These are phyloP conservation scores for Odontocerum albicorne DNA, from an alignment of 2,888 invertebrate genomes.

Conservation along the genomic window DNA sequence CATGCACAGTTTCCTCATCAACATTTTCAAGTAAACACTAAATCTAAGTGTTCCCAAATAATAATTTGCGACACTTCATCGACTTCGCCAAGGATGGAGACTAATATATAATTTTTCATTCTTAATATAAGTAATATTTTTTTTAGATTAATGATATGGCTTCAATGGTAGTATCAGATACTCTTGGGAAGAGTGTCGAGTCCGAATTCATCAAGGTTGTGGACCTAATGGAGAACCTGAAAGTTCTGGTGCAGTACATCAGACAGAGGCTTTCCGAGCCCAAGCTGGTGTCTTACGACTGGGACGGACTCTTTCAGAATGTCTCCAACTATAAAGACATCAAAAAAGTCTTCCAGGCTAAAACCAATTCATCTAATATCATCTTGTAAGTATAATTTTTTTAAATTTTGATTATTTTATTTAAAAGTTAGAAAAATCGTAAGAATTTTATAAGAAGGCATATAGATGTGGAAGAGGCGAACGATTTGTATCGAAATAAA, in stretches of 20 bases:
- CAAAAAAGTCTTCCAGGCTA: constrained; percentile 16
- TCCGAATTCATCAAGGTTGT: constrained; percentile 48
- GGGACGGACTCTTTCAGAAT: constrained; percentile 24
- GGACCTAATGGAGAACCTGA: constrained; percentile 41
- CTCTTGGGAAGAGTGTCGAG: constrained; percentile 50
- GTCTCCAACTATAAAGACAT: constrained; percentile 24
- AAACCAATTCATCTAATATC: constrained; percentile 16
- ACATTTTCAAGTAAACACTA: too few relatives aligned
- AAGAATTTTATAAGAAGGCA: too few relatives aligned
- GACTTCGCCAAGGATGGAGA: too few relatives aligned
- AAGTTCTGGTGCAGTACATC: constrained; percentile 42
- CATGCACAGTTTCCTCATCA: too few relatives aligned
- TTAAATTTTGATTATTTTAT: too few relatives aligned
- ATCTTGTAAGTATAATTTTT: constrained; percentile 30
- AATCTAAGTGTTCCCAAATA: too few relatives aligned
- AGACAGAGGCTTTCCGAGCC: constrained; percentile 12
- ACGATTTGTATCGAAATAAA: too few relatives aligned
- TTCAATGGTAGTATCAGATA: constrained; percentile 50
- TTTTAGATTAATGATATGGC: constrained; percentile 54
- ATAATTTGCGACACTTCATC: too few relatives aligned
- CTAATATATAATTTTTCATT: constrained; percentile 7
- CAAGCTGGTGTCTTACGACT: constrained; percentile 1
- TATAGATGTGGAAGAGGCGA: too few relatives aligned
- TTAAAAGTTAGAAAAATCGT: too few relatives aligned
- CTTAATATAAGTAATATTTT: constrained; percentile 5